Conservation (phyloP, 2,888 invertebrate genomes). For the Cepaea hortensis region DNA sequence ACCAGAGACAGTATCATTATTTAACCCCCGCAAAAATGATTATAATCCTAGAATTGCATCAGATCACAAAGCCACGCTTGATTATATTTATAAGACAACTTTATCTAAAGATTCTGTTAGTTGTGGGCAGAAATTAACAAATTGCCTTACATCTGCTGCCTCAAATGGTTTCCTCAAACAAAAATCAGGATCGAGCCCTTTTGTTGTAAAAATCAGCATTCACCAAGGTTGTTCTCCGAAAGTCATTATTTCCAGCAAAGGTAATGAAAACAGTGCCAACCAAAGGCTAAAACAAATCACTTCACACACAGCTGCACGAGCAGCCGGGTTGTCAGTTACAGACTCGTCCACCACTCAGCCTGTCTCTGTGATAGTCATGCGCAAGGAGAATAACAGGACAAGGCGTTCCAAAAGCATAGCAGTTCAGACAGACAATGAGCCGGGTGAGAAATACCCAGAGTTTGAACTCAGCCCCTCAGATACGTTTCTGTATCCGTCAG, state of each 20-base stretch:
- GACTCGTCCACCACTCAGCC: constrained; percentile 32
- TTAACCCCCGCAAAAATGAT: neutral
- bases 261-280: neutral
- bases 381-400: constrained; percentile 33
- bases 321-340: neutral
- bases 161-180: neutral
- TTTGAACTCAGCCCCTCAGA: constrained; percentile 39
- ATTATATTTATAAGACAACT: neutral
- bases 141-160: neutral
- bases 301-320: neutral
- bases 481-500: constrained; percentile 30
- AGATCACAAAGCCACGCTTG: constrained; percentile 3
- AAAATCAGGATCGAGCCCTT: neutral
- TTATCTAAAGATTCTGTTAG: neutral
- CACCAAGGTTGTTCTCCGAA: neutral
- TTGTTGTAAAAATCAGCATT: neutral
- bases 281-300: neutral
- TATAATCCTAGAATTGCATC: neutral
- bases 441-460: constrained; percentile 39
- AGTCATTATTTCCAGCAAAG: neutral
- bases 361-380: constrained; percentile 45
- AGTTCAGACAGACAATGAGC: constrained; percentile 43
- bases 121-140: neutral
- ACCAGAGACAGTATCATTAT: neutral
- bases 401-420: constrained; percentile 33